These are phyloP conservation scores for Anthopleura sola DNA, from an alignment of 64 coral and sea anemone species.

Conservation along the genomic window DNA sequence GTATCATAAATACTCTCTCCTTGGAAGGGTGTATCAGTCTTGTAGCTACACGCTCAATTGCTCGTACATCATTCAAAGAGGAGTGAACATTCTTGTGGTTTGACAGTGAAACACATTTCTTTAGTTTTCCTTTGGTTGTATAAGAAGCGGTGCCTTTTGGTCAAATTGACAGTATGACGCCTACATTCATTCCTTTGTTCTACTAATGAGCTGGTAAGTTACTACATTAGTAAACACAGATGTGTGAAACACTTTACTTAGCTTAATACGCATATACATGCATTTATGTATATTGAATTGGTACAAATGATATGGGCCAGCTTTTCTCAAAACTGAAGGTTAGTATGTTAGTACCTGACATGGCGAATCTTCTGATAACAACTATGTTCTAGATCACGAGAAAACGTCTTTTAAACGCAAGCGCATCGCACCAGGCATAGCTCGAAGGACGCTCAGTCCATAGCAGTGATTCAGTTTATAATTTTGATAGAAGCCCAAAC, in stretches of 20 bases:
- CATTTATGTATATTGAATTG: background rate
- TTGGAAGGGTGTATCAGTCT: background rate
- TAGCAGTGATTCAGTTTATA: too few relatives aligned
- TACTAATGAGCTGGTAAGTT: background rate
- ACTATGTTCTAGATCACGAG: too few relatives aligned
- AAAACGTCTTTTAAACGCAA: too few relatives aligned
- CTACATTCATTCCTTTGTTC: conserved; percentile 1
- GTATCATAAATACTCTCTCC: background rate
- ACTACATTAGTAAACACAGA: background rate
- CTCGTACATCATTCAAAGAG: background rate
- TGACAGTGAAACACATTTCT: background rate
- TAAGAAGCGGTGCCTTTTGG: background rate
- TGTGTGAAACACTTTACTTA: background rate
- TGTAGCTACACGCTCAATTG: background rate
- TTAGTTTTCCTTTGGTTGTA: background rate
- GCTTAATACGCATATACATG: background rate
- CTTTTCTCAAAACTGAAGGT: background rate
- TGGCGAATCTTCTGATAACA: background rate
- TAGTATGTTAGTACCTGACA: background rate
- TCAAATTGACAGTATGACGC: background rate
- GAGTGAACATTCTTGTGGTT: background rate
- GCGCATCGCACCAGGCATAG: too few relatives aligned
- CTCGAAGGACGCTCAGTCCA: too few relatives aligned
- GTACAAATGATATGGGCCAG: background rate
- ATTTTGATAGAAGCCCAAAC: too few relatives aligned